Percentiles rank a stretch among this genome's conserved stretches.
These are phyloP conservation scores for Amitus sp. DNA, from an alignment of 2,888 invertebrate genomes.

Conservation along the genomic window DNA sequence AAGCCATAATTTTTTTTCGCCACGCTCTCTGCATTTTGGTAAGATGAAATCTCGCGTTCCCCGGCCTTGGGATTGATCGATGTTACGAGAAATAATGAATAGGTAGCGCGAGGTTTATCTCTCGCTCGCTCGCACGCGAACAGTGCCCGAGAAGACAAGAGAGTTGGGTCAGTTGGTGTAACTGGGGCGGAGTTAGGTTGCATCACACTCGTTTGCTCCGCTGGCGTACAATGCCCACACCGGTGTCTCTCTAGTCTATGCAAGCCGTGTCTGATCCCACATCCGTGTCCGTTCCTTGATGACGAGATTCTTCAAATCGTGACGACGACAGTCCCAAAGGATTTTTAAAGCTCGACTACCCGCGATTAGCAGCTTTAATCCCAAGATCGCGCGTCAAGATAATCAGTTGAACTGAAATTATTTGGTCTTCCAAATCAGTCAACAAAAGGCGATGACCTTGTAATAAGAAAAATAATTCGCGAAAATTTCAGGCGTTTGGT, in stretches of 20 bases:
- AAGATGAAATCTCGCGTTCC: background rate
- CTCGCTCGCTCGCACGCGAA: background rate
- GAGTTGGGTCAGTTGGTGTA: conserved; percentile 20
- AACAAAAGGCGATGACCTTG: too few relatives aligned
- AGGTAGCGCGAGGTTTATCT: conserved; percentile 29
- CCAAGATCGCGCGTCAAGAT: conserved; percentile 4
- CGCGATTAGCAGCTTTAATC: conserved; percentile 3
- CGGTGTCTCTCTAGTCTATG: background rate
- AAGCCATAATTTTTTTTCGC: background rate
- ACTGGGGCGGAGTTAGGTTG: conserved; percentile 45
- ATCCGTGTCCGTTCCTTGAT: conserved; percentile 30
- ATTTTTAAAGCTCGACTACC: background rate
- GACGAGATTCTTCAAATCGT: conserved; percentile 15
- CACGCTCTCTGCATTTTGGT: conserved; percentile 10
- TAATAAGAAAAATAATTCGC: too few relatives aligned
- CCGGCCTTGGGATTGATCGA: conserved; percentile 42
- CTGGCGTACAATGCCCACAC: conserved; percentile 8
- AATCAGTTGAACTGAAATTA: too few relatives aligned
- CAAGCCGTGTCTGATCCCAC: conserved; percentile 31
- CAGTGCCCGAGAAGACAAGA: background rate
- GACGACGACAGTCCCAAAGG: background rate
- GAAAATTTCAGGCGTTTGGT: too few relatives aligned
- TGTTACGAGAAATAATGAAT: conserved; percentile 43
- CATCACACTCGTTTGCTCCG: conserved; percentile 32
- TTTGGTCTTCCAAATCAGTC: too few relatives aligned